These are phyloP conservation scores for Ligdia adustata DNA, from an alignment of 2,888 invertebrate genomes.

Conservation along the genomic window DNA sequence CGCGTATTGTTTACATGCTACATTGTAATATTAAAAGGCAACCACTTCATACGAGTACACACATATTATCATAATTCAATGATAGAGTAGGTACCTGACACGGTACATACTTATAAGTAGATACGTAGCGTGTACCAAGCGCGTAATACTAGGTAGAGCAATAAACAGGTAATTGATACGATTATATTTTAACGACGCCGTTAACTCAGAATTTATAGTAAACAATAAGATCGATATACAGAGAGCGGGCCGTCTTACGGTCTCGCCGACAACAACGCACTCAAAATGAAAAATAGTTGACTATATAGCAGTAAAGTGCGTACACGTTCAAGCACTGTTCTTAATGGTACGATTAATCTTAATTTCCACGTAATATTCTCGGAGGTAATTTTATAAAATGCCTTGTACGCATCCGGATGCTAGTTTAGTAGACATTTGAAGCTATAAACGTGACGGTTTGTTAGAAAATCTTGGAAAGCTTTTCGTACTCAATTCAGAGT, in stretches of 20 bases:
- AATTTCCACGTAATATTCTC: slow-evolving; percentile 35
- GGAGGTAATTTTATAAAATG: slow-evolving; percentile 15
- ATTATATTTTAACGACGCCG: slow-evolving; percentile 51
- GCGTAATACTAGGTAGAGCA: slow-evolving; percentile 59
- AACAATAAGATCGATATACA: slow-evolving; percentile 56
- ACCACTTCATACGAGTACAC: no score
- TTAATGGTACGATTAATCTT: slow-evolving; percentile 67
- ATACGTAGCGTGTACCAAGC: slow-evolving; percentile 7
- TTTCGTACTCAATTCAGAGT: no score
- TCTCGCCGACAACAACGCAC: slow-evolving; percentile 49
- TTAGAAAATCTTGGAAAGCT: no score
- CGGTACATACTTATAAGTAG: not conserved
- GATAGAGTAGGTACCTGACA: not conserved
- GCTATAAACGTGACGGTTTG: no score
- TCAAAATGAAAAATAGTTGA: slow-evolving; percentile 58
- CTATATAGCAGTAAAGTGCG: slow-evolving; percentile 64
- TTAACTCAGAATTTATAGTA: slow-evolving; percentile 57
- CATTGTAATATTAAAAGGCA: no score
- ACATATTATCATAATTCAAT: not conserved
- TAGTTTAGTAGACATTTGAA: not conserved
- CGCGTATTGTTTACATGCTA: slow-evolving; percentile 1
- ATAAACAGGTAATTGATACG: slow-evolving; percentile 54
- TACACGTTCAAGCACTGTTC: slow-evolving; percentile 54
- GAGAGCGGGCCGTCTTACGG: slow-evolving; percentile 42
- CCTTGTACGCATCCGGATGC: slow-evolving; percentile 11